Evolutionary conservation across 2,113 vertebrate species (phyloP).

Genomic region (Bambusicola thoracicus): DNA sequence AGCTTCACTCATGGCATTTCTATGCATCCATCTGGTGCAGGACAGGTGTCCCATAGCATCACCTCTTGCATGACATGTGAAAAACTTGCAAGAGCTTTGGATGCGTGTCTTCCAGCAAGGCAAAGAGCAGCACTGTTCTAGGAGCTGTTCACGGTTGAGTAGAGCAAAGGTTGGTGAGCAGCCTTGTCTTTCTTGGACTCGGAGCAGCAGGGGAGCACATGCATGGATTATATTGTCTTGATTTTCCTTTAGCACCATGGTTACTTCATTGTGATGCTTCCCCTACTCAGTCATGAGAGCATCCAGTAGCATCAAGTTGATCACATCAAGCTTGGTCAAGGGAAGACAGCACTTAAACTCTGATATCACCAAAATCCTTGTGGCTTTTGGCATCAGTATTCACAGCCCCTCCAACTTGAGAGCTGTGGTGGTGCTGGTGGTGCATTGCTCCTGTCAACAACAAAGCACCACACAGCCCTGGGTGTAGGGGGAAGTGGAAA

Average conservation of each 20-base stretch:
- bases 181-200: background rate
- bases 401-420: accelerated
- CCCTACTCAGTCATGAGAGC: background rate
- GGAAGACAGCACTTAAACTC: background rate
- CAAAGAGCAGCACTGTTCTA: background rate
- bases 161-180: accelerated
- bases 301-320: background rate
- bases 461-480: accelerated
- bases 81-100: background rate
- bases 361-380: accelerated
- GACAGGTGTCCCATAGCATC: background rate
- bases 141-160: background rate
- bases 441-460: background rate
- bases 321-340: background rate
- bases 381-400: background rate
- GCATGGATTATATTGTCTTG: background rate
- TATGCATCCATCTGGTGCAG: accelerated
- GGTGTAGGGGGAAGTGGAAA: background rate
- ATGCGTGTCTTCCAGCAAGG: background rate
- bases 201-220: background rate
- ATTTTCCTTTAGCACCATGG: background rate
- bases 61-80: background rate
- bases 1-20: background rate
- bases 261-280: accelerated
- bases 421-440: too few species aligned